Base-by-base conservation (phyloP, 2,113 vertebrate species). In the Tetraodon nigroviridis region DNA sequence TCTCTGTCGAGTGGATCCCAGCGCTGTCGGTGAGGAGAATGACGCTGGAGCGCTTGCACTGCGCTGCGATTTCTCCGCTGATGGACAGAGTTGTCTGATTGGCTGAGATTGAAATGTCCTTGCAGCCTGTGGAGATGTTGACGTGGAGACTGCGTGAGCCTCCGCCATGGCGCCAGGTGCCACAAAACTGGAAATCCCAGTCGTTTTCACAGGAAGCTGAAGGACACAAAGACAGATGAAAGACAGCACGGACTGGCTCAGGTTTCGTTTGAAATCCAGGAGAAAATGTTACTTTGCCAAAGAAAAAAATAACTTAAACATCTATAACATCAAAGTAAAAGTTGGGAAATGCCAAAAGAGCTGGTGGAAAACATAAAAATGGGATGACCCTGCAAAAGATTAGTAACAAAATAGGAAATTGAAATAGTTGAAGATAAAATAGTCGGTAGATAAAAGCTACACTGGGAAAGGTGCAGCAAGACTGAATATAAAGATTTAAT, bases 81-180 rank as follows among this genome's bases (percentile, higher is more conserved):
- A 92, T 44, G 5, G 80, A 81, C 71, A 92, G 79, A 2, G 70
- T 46, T 32, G 10, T 84, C n/a, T 56, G 2, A 42, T 75, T 63
- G 60, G 88, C 90, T n/a, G 84, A 85, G 53, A 92, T 19, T 0
- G 1, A 18, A 16, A 91, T 18, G 0, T 0, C 8, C 0, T n/a
- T 2, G 22, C 89, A 90, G 53, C 90, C 90, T 0, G 21, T 4
- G 1, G 59, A 71, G 11, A 92, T 20, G 61, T 69, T n/a, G 46
- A 78, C 21, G 2, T 2, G 46, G 56, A 92, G 67, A 4, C 5
- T 67, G 48, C 55, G 64, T 1, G 11, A 0, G 13, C 0, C 3
- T 0, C 2, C 47, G 37, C 45, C 64, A 3, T 90, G 89, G 4
- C 0, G 61, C 90, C 90, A 92, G 1, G 3, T 81, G 46, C 90